phyloP scores from a whole-genome alignment of 2,888 invertebrate genomes.

The Strigamia transsilvanica region DNA sequence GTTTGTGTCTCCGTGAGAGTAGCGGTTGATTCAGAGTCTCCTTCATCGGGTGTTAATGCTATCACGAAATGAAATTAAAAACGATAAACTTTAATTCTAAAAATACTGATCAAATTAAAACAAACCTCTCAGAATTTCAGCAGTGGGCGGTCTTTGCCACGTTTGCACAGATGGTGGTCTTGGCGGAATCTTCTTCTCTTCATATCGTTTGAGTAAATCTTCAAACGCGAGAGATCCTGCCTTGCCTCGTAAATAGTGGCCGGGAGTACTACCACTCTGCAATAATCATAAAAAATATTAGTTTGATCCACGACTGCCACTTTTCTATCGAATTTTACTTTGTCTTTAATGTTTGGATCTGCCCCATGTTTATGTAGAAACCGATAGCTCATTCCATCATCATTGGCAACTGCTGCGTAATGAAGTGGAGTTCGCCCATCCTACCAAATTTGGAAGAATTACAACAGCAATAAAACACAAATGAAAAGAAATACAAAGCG shows the following conservation, averaged over 20 bases:
- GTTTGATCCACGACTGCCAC: background rate
- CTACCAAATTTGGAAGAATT: slow-evolving; percentile 56
- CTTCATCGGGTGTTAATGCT: slow-evolving; percentile 52
- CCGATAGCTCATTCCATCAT: slow-evolving; percentile 88
- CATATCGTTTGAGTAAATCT: slow-evolving; percentile 67
- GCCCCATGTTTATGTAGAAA: slow-evolving; percentile 85
- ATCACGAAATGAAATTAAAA: background rate
- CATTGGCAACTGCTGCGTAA: slow-evolving; percentile 66
- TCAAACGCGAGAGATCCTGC: slow-evolving; percentile 75
- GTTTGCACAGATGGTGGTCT: slow-evolving; percentile 56
- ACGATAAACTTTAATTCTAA: background rate
- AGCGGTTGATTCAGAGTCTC: background rate
- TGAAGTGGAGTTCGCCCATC: slow-evolving; percentile 66
- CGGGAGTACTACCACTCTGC: slow-evolving; percentile 80
- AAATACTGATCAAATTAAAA: background rate
- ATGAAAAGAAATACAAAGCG: slow-evolving; percentile 48
- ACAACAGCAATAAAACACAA: too few relatives aligned
- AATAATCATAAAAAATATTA: background rate
- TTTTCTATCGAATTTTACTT: slow-evolving; percentile 69
- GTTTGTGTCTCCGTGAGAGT: background rate
- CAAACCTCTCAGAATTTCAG: slow-evolving; percentile 55
- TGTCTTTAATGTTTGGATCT: slow-evolving; percentile 81
- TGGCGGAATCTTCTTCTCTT: slow-evolving; percentile 56
- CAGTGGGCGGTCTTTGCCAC: slow-evolving; percentile 57
- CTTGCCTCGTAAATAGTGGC: slow-evolving; percentile 77